Conservation (phyloP, 1,140 invertebrate species). For the Drosophila fuyamai region DNA sequence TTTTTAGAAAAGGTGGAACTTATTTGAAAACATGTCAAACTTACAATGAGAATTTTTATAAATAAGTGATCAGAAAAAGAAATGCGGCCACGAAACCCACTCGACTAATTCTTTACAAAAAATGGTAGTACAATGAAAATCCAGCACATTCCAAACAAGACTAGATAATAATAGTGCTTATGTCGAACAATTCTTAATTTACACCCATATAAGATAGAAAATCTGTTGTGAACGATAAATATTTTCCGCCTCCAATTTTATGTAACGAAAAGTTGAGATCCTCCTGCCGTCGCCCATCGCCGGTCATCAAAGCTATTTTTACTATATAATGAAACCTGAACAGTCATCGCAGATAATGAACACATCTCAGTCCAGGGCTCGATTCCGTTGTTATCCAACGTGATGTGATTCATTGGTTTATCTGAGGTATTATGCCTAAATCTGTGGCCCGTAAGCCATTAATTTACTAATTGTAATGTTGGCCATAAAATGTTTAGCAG, state of each 20-base stretch:
- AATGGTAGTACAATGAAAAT: not conserved
- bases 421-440: constrained; percentile 55
- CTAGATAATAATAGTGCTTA: constrained; percentile 33
- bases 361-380: constrained; percentile 36
- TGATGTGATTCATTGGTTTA: constrained; percentile 59
- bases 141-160: constrained; percentile 23
- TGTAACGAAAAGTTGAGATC: constrained; percentile 21
- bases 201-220: constrained; percentile 31
- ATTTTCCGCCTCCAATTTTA: constrained; percentile 40
- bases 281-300: constrained; percentile 11
- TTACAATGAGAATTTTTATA: not conserved
- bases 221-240: constrained; percentile 38
- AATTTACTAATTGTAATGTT: constrained; percentile 64
- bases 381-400: constrained; percentile 37
- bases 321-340: constrained; percentile 54
- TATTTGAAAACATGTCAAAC: not conserved
- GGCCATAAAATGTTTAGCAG: constrained; percentile 52
- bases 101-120: not conserved
- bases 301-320: constrained; percentile 43
- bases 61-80: not conserved
- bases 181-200: constrained; percentile 30
- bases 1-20: no score
- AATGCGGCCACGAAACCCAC: not conserved
- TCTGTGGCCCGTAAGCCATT: constrained; percentile 42
- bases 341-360: constrained; percentile 76